A percentile compares a stretch with the other conserved stretches of the same genome.
Conservation (phyloP, 2,888 invertebrate genomes). For the Euplexia lucipara region DNA sequence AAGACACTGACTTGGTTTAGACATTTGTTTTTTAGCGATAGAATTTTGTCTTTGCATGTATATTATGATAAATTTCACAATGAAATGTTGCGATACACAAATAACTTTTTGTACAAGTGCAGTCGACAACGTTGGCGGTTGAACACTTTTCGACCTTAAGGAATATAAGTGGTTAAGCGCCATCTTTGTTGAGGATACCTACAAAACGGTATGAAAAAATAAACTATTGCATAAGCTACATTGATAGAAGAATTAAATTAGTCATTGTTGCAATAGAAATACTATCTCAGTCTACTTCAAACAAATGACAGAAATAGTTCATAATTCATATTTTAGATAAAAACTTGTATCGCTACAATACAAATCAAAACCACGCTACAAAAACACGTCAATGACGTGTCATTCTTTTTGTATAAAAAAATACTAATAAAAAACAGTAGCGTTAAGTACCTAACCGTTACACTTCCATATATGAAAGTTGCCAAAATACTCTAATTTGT, state of each 20-base stretch:
- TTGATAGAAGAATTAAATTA: too few species aligned
- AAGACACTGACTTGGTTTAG: background rate
- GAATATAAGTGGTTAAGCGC: background rate
- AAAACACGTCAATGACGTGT: conserved; percentile 21
- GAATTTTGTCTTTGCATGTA: conserved; percentile 2
- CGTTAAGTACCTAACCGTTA: conserved; percentile 52
- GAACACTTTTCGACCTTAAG: background rate
- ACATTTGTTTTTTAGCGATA: conserved; percentile 29
- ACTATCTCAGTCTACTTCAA: background rate
- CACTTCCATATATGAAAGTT: conserved; percentile 72
- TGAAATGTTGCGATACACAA: too few species aligned
- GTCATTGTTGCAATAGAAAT: too few species aligned
- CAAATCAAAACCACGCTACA: background rate
- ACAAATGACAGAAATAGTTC: background rate
- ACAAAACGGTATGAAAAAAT: too few species aligned
- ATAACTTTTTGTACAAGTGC: background rate
- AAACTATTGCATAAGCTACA: too few species aligned
- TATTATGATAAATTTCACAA: too few species aligned
- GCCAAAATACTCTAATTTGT: conserved; percentile 71
- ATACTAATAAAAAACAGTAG: conserved; percentile 44
- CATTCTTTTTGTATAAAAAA: conserved; percentile 49
- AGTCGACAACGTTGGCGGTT: background rate
- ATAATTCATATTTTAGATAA: background rate
- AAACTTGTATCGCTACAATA: conserved; percentile 22
- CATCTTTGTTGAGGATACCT: background rate